Percentiles rank a stretch among this genome's conserved stretches.
phyloP scores from a whole-genome alignment of 1,140 invertebrate genomes.

The Drosophila subpulchrella region DNA sequence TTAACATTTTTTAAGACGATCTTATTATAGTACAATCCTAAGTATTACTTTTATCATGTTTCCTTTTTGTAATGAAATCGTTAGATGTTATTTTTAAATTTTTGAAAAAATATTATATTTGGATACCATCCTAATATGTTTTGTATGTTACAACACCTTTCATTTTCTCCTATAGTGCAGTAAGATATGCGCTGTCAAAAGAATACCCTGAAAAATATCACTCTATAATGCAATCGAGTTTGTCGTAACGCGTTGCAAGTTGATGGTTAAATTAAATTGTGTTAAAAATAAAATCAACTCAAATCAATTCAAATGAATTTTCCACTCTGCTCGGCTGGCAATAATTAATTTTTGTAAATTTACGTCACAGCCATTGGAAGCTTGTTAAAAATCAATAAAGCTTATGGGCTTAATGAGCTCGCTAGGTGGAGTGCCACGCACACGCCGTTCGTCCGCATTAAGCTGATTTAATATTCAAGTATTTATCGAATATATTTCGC shows the following conservation, averaged over 20 bases:
- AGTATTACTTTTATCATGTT: too few species aligned
- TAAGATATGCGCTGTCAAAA: conserved; percentile 7
- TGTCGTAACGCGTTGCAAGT: conserved; percentile 20
- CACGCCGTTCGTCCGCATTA: conserved; percentile 23
- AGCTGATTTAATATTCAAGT: conserved; percentile 59
- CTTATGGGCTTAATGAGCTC: conserved; percentile 68
- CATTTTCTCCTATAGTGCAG: neutral
- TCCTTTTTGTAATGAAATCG: too few species aligned
- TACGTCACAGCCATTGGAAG: conserved; percentile 31
- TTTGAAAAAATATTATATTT: too few species aligned
- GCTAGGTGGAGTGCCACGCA: conserved; percentile 7
- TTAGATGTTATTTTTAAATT: too few species aligned
- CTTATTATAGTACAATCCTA: too few species aligned
- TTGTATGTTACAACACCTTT: neutral
- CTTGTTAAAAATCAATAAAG: conserved; percentile 71
- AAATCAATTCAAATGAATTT: conserved; percentile 58
- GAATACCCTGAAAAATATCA: neutral
- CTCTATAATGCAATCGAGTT: conserved; percentile 15
- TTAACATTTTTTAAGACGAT: too few species aligned
- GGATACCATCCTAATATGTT: too few species aligned
- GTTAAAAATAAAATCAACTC: conserved; percentile 40
- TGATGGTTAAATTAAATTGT: conserved; percentile 24
- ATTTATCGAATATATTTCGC: conserved; percentile 41
- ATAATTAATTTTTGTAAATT: conserved; percentile 66
- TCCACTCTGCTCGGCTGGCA: conserved; percentile 26